Percentiles rank a stretch among this genome's conserved stretches.
Evolutionary conservation across 1,140 invertebrate genomes (phyloP).

Genomic region (Sminthurinus signatus): DNA sequence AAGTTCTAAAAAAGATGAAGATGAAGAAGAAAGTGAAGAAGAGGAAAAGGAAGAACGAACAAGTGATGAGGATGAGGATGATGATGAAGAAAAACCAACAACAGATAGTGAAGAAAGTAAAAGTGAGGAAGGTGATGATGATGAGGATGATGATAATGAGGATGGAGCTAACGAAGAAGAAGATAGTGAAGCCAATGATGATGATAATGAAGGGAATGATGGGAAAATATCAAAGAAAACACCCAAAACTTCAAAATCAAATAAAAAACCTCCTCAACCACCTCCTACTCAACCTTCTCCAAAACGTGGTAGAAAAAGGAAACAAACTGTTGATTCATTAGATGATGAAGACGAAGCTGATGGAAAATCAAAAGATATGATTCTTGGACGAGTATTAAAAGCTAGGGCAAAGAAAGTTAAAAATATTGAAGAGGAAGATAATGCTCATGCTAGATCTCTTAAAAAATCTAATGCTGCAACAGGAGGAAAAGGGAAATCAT

Average conservation of each 20-base stretch:
- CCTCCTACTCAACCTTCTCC: slow-evolving; percentile 5
- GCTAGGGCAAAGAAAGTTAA: slow-evolving; percentile 34
- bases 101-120: slow-evolving; percentile 40
- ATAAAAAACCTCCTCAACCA: background rate
- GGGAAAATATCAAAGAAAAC: background rate
- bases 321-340: slow-evolving; percentile 36
- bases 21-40: slow-evolving; percentile 37
- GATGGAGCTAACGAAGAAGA: slow-evolving; percentile 21
- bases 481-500: too few relatives aligned
- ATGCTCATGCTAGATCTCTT: slow-evolving; percentile 10
- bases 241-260: background rate
- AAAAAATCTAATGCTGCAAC: slow-evolving; percentile 1
- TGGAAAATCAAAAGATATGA: slow-evolving; percentile 25
- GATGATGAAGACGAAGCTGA: slow-evolving; percentile 33
- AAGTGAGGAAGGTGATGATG: slow-evolving; percentile 32
- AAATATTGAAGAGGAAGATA: slow-evolving; percentile 37
- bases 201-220: slow-evolving; percentile 13
- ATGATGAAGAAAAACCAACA: slow-evolving; percentile 46
- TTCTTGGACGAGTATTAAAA: slow-evolving; percentile 35
- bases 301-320: slow-evolving; percentile 29
- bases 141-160: slow-evolving; percentile 19
- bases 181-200: too few relatives aligned
- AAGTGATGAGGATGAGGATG: slow-evolving; percentile 26
- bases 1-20: slow-evolving; percentile 30
- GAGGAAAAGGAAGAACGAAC: slow-evolving; percentile 24